Percentiles rank a stretch among this genome's conserved stretches.
Evolutionary conservation across 2,797 vertebrate species (phyloP).

Genomic region (Mycteria americana): DNA sequence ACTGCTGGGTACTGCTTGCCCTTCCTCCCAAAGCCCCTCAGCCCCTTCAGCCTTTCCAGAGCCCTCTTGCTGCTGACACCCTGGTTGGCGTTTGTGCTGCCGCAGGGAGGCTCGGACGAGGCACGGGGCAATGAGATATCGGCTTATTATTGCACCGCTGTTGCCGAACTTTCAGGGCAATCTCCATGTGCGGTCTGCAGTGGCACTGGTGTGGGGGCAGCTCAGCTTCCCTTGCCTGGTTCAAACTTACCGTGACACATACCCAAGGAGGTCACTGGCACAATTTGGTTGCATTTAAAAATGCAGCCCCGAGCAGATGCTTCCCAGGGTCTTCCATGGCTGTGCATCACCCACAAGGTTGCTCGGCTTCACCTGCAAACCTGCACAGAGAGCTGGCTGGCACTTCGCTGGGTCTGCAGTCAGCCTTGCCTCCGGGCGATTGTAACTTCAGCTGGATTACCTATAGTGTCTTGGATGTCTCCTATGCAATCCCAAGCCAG

Average conservation of each 20-base stretch:
- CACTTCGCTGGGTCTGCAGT: neutral
- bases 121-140: rapidly evolving
- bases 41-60: neutral
- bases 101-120: rapidly evolving
- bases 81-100: neutral
- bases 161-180: neutral
- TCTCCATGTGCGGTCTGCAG: no score
- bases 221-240: neutral
- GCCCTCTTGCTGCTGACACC: neutral
- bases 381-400: neutral
- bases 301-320: neutral
- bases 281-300: neutral
- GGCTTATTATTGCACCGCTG: neutral
- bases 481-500: neutral
- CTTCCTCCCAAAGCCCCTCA: neutral
- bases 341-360: neutral
- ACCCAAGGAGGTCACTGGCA: neutral
- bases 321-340: neutral
- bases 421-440: neutral
- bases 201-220: no score
- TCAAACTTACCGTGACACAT: neutral
- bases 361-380: neutral
- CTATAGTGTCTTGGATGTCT: neutral
- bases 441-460: neutral
- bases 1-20: neutral